Conservation (phyloP, 2,113 vertebrate genomes). For the Tupaia chinensis region DNA sequence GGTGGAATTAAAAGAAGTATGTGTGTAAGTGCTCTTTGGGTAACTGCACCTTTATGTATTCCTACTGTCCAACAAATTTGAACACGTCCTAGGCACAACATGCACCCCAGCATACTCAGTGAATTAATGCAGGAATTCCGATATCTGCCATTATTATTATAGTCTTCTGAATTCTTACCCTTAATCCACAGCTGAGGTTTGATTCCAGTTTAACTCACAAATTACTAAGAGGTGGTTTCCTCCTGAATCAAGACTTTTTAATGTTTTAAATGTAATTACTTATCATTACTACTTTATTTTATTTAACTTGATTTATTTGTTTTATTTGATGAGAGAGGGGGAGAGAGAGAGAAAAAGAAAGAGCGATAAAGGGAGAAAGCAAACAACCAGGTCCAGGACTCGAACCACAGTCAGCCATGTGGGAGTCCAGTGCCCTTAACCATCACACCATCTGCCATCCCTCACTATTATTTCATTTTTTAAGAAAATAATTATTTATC, state of each 20-base stretch:
- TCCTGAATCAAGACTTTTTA: not conserved
- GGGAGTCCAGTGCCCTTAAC: too few species aligned
- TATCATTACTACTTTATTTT: not conserved
- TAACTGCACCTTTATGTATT: not conserved
- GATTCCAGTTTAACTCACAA: not conserved
- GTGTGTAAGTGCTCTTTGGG: not conserved
- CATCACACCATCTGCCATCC: too few species aligned
- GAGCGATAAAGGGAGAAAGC: too few species aligned
- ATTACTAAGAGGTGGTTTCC: not conserved
- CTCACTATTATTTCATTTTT: not conserved
- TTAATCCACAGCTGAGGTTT: not conserved
- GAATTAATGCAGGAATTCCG: not conserved
- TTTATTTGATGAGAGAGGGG: too few species aligned
- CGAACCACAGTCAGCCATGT: too few species aligned
- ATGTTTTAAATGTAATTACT: constrained; percentile 42
- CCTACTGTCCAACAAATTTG: not conserved
- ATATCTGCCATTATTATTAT: not conserved
- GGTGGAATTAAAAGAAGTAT: not conserved
- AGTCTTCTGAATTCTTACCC: not conserved
- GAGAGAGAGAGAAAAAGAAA: too few species aligned
- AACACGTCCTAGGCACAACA: not conserved
- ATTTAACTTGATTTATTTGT: too few species aligned
- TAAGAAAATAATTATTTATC: too few species aligned
- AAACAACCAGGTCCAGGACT: too few species aligned
- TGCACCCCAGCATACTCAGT: accelerated